Percentiles rank a stretch among this genome's conserved stretches.
These are phyloP conservation scores for Jacana jacana DNA, from an alignment of 2,113 vertebrate genomes.

Conservation along the genomic window DNA sequence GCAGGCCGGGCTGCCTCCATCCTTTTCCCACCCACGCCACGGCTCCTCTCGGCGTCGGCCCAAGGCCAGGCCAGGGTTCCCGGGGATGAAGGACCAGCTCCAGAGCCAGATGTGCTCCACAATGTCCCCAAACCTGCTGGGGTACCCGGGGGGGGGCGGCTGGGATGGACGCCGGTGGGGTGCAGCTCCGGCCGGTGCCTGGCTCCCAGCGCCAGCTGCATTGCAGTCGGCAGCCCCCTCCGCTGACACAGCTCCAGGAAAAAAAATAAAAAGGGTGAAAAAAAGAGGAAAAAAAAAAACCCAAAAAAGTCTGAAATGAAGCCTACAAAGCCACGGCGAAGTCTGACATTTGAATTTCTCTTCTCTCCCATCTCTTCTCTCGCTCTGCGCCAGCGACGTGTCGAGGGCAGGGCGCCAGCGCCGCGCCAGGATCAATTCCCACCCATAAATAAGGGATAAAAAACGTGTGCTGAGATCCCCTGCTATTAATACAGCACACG, in stretches of 20 bases:
- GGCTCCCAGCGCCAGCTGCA: background rate
- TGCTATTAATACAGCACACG: background rate
- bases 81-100: background rate
- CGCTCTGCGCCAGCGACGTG: background rate
- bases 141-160: accelerated
- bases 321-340: accelerated
- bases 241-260: background rate
- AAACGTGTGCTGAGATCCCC: background rate
- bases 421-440: background rate
- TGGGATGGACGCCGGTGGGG: background rate
- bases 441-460: background rate
- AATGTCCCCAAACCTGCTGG: accelerated
- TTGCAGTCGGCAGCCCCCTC: background rate
- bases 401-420: background rate
- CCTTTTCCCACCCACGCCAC: background rate
- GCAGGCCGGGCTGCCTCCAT: background rate
- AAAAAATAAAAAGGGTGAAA: too few relatives aligned
- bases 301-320: background rate
- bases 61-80: background rate
- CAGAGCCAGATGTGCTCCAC: accelerated
- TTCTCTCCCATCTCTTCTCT: background rate
- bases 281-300: background rate
- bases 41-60: background rate
- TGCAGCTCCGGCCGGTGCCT: background rate
- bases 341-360: background rate